phyloP scores from a whole-genome alignment of 2,888 invertebrate genomes.

The Barypeithes pellucidus region DNA sequence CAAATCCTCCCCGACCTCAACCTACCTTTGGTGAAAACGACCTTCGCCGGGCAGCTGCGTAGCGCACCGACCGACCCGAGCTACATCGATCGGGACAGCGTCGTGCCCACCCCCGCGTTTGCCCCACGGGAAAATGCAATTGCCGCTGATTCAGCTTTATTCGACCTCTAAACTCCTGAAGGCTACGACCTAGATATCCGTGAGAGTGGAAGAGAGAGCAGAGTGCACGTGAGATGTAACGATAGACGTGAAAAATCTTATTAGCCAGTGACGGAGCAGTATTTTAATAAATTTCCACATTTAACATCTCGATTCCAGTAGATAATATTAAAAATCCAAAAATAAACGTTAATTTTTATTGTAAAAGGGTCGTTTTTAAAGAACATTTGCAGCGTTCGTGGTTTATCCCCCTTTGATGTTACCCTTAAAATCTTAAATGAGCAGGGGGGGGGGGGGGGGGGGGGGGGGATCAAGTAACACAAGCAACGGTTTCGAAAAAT shows the following conservation, averaged over 20 bases:
- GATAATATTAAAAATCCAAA: too few species aligned
- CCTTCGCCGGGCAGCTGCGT: slow-evolving; percentile 53
- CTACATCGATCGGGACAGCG: slow-evolving; percentile 52
- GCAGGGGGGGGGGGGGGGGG: too few species aligned
- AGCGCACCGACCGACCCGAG: slow-evolving; percentile 42
- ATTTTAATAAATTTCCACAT: too few species aligned
- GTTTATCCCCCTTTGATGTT: too few species aligned
- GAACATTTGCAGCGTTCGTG: too few species aligned
- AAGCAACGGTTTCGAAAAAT: too few species aligned
- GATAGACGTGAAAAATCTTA: slow-evolving; percentile 35
- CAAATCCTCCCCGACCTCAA: slow-evolving; percentile 45
- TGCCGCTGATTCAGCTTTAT: slow-evolving; percentile 65
- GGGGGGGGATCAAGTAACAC: too few species aligned
- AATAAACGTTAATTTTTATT: too few species aligned
- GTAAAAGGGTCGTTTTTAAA: too few species aligned
- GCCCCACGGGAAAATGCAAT: slow-evolving; percentile 54
- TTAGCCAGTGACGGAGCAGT: slow-evolving; percentile 18
- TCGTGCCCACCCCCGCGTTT: slow-evolving; percentile 49
- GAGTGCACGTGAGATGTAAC: neutral
- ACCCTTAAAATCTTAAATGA: too few species aligned
- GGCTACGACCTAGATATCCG: slow-evolving; percentile 73
- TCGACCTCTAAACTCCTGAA: slow-evolving; percentile 75
- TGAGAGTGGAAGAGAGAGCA: slow-evolving; percentile 20
- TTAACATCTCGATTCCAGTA: too few species aligned
- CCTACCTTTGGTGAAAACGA: slow-evolving; percentile 55